Conservation (phyloP, 2,113 vertebrate species). For the Rhagologus leucostigma region DNA sequence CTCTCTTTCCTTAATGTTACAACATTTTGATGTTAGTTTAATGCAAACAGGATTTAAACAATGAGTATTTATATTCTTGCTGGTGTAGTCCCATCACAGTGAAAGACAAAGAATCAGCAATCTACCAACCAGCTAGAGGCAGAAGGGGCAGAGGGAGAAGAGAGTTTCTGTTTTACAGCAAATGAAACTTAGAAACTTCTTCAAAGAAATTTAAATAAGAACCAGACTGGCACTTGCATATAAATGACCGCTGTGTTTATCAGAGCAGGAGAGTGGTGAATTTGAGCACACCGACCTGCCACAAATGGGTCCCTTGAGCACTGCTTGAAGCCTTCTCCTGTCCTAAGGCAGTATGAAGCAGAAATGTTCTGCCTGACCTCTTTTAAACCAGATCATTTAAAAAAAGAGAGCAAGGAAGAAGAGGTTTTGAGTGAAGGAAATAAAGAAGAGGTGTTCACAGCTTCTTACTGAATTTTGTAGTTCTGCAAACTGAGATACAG, state of each 20-base stretch:
- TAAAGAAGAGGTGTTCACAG: not conserved
- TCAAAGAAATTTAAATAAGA: not conserved
- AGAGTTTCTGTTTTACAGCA: not conserved
- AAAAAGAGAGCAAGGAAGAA: not conserved
- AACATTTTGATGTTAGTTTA: not conserved
- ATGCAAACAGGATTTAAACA: not conserved
- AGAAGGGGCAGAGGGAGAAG: not conserved
- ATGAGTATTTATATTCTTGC: not conserved
- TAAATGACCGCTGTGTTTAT: not conserved
- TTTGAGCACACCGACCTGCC: not conserved
- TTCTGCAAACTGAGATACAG: not conserved
- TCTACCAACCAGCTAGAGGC: not conserved
- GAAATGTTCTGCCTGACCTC: not conserved
- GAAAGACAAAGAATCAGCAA: not conserved
- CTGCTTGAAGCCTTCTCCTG: not conserved
- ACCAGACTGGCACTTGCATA: not conserved
- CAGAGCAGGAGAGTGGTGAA: not conserved
- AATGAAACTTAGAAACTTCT: not conserved
- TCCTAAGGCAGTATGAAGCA: not conserved
- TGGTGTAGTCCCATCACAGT: not conserved
- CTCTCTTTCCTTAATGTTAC: not conserved
- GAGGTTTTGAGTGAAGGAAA: not conserved
- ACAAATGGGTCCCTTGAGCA: not conserved
- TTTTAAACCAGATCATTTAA: not conserved
- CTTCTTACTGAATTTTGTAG: not conserved